Evolutionary conservation across 2,113 vertebrate genomes (phyloP).

Genomic region (Mobula birostris): DNA sequence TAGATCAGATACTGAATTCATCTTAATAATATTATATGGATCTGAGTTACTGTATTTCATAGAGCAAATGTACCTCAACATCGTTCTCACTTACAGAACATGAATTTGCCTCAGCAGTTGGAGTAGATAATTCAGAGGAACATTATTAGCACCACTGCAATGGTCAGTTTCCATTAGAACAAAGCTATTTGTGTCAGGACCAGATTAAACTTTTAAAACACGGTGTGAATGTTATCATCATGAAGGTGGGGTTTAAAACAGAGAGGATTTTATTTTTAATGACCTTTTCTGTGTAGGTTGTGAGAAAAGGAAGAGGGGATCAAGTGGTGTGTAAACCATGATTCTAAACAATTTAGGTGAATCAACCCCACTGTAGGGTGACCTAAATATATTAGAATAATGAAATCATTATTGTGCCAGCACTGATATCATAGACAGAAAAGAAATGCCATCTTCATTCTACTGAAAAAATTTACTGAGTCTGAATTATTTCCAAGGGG

Average conservation of each 20-base stretch:
- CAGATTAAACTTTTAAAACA: not conserved
- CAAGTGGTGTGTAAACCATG: not conserved
- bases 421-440: not conserved
- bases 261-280: not conserved
- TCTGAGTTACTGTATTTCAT: not conserved
- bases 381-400: constrained; percentile 26
- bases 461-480: not conserved
- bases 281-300: not conserved
- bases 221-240: not conserved
- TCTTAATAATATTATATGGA: not conserved
- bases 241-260: not conserved
- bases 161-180: not conserved
- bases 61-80: not conserved
- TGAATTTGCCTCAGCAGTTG: not conserved
- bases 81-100: not conserved
- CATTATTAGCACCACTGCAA: not conserved
- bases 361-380: not conserved
- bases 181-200: not conserved
- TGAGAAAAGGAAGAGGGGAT: not conserved
- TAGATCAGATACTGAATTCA: not conserved
- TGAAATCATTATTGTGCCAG: not conserved
- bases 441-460: not conserved
- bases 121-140: not conserved
- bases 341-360: not conserved
- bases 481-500: not conserved